phyloP scores from a whole-genome alignment of 2,888 invertebrate genomes.

The Brenthis daphne region DNA sequence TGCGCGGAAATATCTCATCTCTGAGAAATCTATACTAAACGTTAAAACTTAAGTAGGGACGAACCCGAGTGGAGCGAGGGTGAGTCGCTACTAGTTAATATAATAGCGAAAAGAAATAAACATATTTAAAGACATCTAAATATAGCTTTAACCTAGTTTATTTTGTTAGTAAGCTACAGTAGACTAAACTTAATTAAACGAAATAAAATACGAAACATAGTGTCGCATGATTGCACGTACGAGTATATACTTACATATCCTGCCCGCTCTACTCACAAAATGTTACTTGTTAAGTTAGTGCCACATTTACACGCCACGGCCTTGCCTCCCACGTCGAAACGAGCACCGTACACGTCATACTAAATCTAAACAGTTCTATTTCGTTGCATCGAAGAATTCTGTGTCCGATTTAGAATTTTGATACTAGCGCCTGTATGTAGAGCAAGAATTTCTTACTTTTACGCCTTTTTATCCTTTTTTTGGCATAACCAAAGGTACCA shows the following conservation, averaged over 20 bases:
- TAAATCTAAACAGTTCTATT: conserved; percentile 37
- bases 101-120: too few species aligned
- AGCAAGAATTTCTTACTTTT: not conserved
- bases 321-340: conserved; percentile 33
- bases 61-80: too few species aligned
- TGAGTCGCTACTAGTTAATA: too few species aligned
- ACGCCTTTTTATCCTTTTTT: too few species aligned
- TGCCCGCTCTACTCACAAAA: conserved; percentile 21
- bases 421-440: not conserved
- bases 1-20: too few species aligned
- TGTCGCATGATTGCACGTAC: conserved; percentile 12
- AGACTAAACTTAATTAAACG: not conserved
- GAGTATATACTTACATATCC: not conserved
- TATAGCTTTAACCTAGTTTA: not conserved
- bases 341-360: conserved; percentile 31
- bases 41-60: too few species aligned
- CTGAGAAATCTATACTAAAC: too few species aligned
- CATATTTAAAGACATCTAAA: too few species aligned
- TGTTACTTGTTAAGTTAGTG: conserved; percentile 35
- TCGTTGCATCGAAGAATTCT: conserved; percentile 18
- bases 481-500: too few species aligned
- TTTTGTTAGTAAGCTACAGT: not conserved
- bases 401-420: conserved; percentile 3
- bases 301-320: conserved; percentile 35
- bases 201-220: conserved; percentile 13